These are phyloP conservation scores for human DNA, from an alignment of 2,113 vertebrate genomes.

Conservation along the genomic window GRCh38 chr9:68519001-68519500, in stretches of 20 bases:
- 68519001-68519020: neutral
- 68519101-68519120: constrained; percentile 9
- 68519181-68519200: neutral
- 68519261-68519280: neutral
- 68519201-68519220: neutral
- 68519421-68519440: neutral
- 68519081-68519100: neutral
- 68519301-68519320: neutral
- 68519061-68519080: neutral
- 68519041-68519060: neutral
- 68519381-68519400: neutral
- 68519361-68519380: neutral
- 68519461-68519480: neutral
- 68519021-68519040: constrained; percentile 21
- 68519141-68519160: neutral
- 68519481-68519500: neutral
- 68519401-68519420: neutral
- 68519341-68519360: neutral
- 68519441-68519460: neutral
- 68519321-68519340: neutral
- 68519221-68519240: neutral
- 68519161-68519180: neutral
- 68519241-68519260: neutral
- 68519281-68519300: neutral
- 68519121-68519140: neutral